phyloP scores from a whole-genome alignment of 2,888 invertebrate genomes.

The Lasioglossum figueresi region DNA sequence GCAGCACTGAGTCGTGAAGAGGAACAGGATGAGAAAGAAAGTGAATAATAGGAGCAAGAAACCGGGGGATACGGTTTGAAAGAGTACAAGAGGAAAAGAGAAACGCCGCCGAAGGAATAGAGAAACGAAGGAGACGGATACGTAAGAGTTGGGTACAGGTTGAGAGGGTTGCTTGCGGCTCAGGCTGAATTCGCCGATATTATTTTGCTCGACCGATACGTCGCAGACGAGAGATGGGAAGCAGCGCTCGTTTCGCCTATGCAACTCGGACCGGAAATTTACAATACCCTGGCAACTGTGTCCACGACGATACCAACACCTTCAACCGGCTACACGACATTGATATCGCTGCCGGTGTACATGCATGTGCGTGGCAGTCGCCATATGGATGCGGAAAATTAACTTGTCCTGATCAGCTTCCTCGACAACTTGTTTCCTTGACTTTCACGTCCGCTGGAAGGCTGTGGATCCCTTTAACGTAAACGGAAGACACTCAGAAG shows the following conservation, averaged over 20 bases:
- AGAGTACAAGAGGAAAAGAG: conserved; percentile 17
- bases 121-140: conserved; percentile 3
- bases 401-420: conserved; percentile 50
- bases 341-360: neutral
- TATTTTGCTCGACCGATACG: conserved; percentile 46
- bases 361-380: conserved; percentile 27
- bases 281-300: conserved; percentile 54
- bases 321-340: conserved; percentile 26
- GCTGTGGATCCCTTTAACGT: neutral
- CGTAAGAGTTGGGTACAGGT: neutral
- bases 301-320: conserved; percentile 42
- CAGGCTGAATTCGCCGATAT: conserved; percentile 38
- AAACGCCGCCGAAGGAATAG: neutral
- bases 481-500: neutral
- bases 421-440: conserved; percentile 37
- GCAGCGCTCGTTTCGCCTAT: conserved; percentile 31
- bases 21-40: conserved; percentile 29
- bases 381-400: conserved; percentile 54
- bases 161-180: neutral
- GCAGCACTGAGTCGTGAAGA: conserved; percentile 48
- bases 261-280: conserved; percentile 58
- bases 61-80: conserved; percentile 23
- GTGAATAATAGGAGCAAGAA: conserved; percentile 43
- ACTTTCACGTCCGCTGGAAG: neutral
- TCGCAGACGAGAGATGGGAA: conserved; percentile 16